A percentile compares a stretch with the other conserved stretches of the same genome.
Conservation (phyloP, 1,140 invertebrate species). For the Pogonomyrmex californicus region DNA sequence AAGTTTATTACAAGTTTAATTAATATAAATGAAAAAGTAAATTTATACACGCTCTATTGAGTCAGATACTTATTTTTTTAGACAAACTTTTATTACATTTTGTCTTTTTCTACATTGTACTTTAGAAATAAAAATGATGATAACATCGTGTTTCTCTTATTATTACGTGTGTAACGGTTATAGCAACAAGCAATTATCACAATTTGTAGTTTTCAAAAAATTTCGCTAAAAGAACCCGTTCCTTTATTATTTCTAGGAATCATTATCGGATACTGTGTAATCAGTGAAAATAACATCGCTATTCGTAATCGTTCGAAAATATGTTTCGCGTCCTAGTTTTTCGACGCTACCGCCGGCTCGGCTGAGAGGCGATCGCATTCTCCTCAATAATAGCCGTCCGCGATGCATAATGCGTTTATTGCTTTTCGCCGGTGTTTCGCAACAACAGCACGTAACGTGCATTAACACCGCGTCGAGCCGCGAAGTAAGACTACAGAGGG, state of each 20-base stretch:
- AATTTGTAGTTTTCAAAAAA: background rate
- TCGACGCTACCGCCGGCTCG: background rate
- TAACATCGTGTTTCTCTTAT: background rate
- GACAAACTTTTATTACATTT: background rate
- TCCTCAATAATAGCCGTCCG: slow-evolving; percentile 11
- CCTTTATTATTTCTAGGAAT: slow-evolving; percentile 2
- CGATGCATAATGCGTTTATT: slow-evolving; percentile 57
- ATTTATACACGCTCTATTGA: background rate
- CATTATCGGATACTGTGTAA: background rate
- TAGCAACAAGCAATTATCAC: background rate
- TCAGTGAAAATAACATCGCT: background rate
- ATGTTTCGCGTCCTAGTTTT: slow-evolving; percentile 22
- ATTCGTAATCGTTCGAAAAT: slow-evolving; percentile 30
- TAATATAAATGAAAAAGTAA: background rate
- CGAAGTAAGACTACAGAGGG: slow-evolving; percentile 73
- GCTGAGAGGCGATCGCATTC: slow-evolving; percentile 19
- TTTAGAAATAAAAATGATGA: background rate
- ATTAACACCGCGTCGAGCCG: slow-evolving; percentile 65
- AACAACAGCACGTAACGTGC: slow-evolving; percentile 72
- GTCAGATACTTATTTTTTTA: background rate
- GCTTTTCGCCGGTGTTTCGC: slow-evolving; percentile 55
- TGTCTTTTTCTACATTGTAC: background rate
- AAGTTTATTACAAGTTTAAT: background rate
- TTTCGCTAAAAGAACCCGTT: background rate
- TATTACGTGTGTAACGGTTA: background rate